Evolutionary conservation across 2,797 vertebrate species (phyloP).

Genomic region (Sebastes trivittatus): DNA sequence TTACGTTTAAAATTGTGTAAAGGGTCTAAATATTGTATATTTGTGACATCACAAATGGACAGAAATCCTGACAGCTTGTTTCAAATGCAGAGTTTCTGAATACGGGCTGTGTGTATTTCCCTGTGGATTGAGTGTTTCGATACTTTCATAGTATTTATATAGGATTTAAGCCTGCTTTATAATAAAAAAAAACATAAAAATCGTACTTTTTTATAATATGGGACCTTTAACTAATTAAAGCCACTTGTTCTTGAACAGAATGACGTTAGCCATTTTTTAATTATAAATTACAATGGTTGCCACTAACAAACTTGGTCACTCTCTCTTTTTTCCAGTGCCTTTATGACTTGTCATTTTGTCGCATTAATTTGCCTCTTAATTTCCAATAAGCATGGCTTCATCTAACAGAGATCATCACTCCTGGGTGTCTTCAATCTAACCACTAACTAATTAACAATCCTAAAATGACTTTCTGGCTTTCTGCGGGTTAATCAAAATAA

Average conservation of each 20-base stretch:
- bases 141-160: too few relatives aligned
- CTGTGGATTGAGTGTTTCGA: too few relatives aligned
- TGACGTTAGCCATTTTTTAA: neutral
- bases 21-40: too few relatives aligned
- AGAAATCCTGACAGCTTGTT: too few relatives aligned
- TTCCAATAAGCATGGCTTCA: conserved; percentile 33
- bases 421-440: neutral
- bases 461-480: neutral
- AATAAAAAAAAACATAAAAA: too few relatives aligned
- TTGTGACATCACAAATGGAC: too few relatives aligned
- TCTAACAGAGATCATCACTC: neutral
- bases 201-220: too few relatives aligned
- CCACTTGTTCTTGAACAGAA: neutral
- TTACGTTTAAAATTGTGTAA: too few relatives aligned
- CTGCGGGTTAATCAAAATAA: neutral
- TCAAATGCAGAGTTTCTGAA: too few relatives aligned
- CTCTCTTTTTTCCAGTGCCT: neutral
- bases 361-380: conserved; percentile 21
- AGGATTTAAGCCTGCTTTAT: too few relatives aligned
- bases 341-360: neutral
- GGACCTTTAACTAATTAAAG: neutral
- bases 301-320: neutral
- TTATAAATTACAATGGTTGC: neutral
- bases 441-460: neutral
- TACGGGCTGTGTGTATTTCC: too few relatives aligned